These are phyloP conservation scores for Limnodromus scolopaceus DNA, from an alignment of 2,797 vertebrate genomes.

Conservation along the genomic window DNA sequence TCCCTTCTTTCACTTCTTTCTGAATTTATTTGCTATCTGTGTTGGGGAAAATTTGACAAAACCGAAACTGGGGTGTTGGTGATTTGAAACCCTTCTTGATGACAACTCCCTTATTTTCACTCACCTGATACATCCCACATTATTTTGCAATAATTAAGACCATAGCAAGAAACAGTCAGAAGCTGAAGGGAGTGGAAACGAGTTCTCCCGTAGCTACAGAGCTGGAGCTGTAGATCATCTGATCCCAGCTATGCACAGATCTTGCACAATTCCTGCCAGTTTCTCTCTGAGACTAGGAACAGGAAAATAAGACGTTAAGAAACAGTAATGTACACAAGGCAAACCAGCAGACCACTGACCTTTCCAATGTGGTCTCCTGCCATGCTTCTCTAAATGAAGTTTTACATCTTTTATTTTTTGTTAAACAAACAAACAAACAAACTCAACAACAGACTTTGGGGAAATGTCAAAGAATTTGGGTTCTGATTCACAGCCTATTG, in stretches of 20 bases:
- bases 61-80: neutral
- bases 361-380: neutral
- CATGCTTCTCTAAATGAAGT: neutral
- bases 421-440: neutral
- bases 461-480: neutral
- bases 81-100: neutral
- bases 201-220: neutral
- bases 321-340: neutral
- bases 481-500: neutral
- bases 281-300: neutral
- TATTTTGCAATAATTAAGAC: neutral
- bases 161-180: neutral
- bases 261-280: neutral
- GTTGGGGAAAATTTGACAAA: neutral
- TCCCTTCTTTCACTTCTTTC: neutral
- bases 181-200: neutral
- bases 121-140: neutral
- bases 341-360: neutral
- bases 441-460: neutral
- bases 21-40: neutral
- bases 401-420: neutral
- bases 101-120: neutral
- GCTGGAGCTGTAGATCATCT: neutral
- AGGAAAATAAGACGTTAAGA: neutral
- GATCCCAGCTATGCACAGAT: neutral